Base-by-base conservation (phyloP, 2,888 invertebrate genomes). In the Lithophane socia region DNA sequence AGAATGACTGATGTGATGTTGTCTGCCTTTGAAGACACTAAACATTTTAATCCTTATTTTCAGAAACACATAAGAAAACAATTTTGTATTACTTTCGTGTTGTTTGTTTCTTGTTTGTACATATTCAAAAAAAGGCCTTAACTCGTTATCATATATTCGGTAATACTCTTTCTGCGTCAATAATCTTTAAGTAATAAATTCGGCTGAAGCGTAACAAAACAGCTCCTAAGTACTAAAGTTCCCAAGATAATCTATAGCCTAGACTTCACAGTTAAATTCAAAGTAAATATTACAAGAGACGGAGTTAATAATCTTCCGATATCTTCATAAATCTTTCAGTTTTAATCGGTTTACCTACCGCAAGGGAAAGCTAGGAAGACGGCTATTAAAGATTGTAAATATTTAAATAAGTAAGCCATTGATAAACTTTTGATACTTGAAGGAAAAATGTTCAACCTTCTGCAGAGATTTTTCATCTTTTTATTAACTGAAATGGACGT, bases 311-410 rank as follows among this genome's bases (percentile, higher is more conserved):
- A 68, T 80, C 67, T 72, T 21, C 52, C 9, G 37, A 76, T 63
- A 72, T 47, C 69, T 69, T 81, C 72, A 66, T 76, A 66, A 76
- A 82, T 85, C 69, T 64, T 61, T 60, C 52, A 82, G 60, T 73
- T 65, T 82, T 52, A 63, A 67, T 52, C n/a, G 29, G 37, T 81
- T 84, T 75, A 60, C 70, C 13, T 37, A 85, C 56, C 60, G 60
- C 60, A 75, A 42, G 29, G 61, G 24, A 52, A 29, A 61, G 54
- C 54, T 37, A 13, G 29, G 54, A 54, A 52, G 18, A 70, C 42
- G 52, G 65, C 37, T 67, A 68, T 75, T 66, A 60, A 67, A 52
- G 12, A 67, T 37, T 37, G 73, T 65, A 56, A 80, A 82, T 82
- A 82, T 84, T 82, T 68, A 60, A 67, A 18, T 67, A 52, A 8